Conservation (phyloP, 2,888 invertebrate species). For the Trissolcus japonicus region DNA sequence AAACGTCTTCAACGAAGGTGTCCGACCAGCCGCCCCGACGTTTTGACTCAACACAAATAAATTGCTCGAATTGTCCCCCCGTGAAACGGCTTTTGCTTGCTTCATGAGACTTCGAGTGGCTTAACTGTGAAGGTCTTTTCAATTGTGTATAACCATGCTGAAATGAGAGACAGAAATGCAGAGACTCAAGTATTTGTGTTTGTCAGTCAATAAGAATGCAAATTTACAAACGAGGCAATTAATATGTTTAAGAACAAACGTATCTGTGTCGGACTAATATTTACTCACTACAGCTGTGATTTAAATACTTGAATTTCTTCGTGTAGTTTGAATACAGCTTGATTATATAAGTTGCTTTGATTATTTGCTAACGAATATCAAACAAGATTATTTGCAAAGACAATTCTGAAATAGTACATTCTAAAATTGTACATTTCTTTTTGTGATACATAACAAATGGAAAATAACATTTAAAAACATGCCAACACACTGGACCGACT, state of each 20-base stretch:
- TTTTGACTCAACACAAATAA: slow-evolving; percentile 14
- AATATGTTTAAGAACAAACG: slow-evolving; percentile 34
- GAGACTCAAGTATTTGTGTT: slow-evolving; percentile 25
- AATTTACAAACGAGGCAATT: slow-evolving; percentile 19
- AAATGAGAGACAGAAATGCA: not conserved
- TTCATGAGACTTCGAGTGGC: not conserved
- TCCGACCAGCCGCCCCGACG: not conserved
- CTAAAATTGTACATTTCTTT: too few species aligned
- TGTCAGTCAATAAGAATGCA: slow-evolving; percentile 20
- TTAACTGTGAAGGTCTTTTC: not conserved
- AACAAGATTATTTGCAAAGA: too few species aligned
- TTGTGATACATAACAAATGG: too few species aligned
- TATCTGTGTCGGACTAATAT: slow-evolving; percentile 28
- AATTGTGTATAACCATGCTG: not conserved
- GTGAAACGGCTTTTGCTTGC: not conserved
- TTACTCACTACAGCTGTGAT: not conserved
- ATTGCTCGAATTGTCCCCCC: slow-evolving; percentile 21
- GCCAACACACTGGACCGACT: too few species aligned
- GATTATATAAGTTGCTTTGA: too few species aligned
- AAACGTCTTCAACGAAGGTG: not conserved
- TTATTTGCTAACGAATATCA: too few species aligned
- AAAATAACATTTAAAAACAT: too few species aligned
- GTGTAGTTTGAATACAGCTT: too few species aligned
- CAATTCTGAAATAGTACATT: too few species aligned
- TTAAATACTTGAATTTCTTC: not conserved